Evolutionary conservation across 2,113 vertebrate species (phyloP).

Genomic region (Glaucidium brasilianum): DNA sequence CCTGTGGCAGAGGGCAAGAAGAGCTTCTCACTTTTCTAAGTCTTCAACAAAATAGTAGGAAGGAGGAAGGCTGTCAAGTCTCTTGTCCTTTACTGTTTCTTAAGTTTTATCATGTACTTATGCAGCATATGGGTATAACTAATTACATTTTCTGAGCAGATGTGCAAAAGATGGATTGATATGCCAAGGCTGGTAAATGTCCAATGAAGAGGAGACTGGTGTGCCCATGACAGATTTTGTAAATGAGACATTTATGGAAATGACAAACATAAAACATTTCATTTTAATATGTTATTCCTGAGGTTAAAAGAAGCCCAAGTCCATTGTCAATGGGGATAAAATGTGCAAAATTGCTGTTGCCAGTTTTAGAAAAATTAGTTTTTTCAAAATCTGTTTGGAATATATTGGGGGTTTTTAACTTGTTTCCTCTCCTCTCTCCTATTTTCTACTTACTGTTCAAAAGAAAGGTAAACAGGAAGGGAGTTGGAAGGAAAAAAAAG

Average conservation of each 20-base stretch:
- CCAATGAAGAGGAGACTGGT: conserved; percentile 35
- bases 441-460: neutral
- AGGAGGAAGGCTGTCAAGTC: neutral
- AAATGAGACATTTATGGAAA: conserved; percentile 35
- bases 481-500: neutral
- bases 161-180: conserved; percentile 57
- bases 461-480: neutral
- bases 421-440: neutral
- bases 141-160: conserved; percentile 57
- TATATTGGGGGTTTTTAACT: neutral
- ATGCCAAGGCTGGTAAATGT: conserved; percentile 53
- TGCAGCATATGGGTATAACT: conserved; percentile 54
- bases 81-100: conserved; percentile 9
- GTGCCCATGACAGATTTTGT: conserved; percentile 45
- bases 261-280: neutral
- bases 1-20: conserved; percentile 24
- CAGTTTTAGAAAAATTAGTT: neutral
- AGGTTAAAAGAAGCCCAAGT: conserved; percentile 5
- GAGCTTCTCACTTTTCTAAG: neutral
- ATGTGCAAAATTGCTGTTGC: neutral
- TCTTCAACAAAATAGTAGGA: neutral
- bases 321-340: neutral
- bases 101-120: conserved; percentile 26
- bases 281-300: neutral
- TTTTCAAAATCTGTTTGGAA: neutral